These are phyloP conservation scores for Exaiptasia diaphana DNA, from an alignment of 64 coral and sea anemone species.

Conservation along the genomic window DNA sequence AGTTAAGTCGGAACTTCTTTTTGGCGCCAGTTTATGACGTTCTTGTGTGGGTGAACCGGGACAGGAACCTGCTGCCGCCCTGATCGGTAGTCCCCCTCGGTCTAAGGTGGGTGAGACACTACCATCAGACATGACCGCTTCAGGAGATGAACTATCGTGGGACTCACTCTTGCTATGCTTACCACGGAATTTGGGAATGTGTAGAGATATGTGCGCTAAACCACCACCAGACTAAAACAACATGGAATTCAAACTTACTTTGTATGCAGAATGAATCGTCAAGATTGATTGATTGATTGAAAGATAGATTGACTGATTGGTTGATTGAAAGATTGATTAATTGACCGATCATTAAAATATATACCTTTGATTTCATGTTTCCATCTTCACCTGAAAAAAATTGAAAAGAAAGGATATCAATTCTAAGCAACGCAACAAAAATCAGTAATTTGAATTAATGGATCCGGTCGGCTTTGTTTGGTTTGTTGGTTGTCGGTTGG, in stretches of 20 bases:
- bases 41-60: constrained; percentile 50
- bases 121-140: constrained; percentile 40
- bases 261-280: no score
- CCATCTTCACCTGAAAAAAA: constrained; percentile 3
- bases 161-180: constrained; percentile 53
- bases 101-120: constrained; percentile 34
- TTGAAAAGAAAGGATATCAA: not conserved
- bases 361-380: constrained; percentile 15
- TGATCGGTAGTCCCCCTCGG: not conserved
- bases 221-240: no score
- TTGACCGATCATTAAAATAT: no score
- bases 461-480: no score
- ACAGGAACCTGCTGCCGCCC: constrained; percentile 39
- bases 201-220: constrained; percentile 42
- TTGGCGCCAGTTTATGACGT: not conserved
- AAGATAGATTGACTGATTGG: no score
- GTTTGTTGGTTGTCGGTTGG: no score
- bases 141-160: constrained; percentile 25
- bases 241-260: no score
- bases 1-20: constrained; percentile 18
- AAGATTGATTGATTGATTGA: no score
- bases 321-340: no score
- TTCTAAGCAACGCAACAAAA: not conserved
- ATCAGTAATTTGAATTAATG: not conserved
- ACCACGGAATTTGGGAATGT: constrained; percentile 55